A percentile compares a stretch with the other conserved stretches of the same genome.
These are phyloP conservation scores for Sacculina carcini DNA, from an alignment of 2,888 invertebrate genomes.

Conservation along the genomic window DNA sequence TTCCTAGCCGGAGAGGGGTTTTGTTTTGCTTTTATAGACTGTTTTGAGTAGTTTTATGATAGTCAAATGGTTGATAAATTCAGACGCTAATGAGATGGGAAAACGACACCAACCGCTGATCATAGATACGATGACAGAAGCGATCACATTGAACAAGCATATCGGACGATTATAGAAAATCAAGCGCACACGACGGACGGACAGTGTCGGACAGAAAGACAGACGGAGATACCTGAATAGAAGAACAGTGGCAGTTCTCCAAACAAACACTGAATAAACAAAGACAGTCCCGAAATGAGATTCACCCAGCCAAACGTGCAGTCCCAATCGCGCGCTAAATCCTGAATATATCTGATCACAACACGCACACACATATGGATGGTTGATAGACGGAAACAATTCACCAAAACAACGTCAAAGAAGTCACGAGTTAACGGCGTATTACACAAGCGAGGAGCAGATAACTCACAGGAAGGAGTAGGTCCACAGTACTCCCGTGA, in stretches of 20 bases:
- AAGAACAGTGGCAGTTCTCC: slow-evolving; percentile 72
- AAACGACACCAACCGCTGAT: too few species aligned
- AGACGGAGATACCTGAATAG: slow-evolving; percentile 32
- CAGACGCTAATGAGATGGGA: too few species aligned
- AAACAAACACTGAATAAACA: slow-evolving; percentile 49
- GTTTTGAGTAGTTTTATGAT: too few species aligned
- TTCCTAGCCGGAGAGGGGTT: too few species aligned
- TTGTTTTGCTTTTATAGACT: too few species aligned
- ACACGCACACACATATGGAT: slow-evolving; percentile 3
- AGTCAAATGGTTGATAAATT: too few species aligned
- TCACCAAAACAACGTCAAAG: neutral
- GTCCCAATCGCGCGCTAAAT: slow-evolving; percentile 28
- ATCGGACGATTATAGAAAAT: too few species aligned
- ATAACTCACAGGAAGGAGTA: slow-evolving; percentile 23
- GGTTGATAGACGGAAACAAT: neutral
- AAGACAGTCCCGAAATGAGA: slow-evolving; percentile 42
- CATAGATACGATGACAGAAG: too few species aligned
- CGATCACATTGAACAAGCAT: too few species aligned
- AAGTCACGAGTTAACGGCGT: neutral
- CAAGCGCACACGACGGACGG: too few species aligned
- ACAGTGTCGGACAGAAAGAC: too few species aligned
- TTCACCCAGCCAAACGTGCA: slow-evolving; percentile 31
- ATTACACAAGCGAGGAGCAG: neutral
- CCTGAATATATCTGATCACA: slow-evolving; percentile 28
- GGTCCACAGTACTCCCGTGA: slow-evolving; percentile 61